Evolutionary conservation across 2,888 invertebrate genomes (phyloP), one percentile per base, ranked within the genome.

Genomic region (Kuschelorhynchus macadamiae): DNA sequence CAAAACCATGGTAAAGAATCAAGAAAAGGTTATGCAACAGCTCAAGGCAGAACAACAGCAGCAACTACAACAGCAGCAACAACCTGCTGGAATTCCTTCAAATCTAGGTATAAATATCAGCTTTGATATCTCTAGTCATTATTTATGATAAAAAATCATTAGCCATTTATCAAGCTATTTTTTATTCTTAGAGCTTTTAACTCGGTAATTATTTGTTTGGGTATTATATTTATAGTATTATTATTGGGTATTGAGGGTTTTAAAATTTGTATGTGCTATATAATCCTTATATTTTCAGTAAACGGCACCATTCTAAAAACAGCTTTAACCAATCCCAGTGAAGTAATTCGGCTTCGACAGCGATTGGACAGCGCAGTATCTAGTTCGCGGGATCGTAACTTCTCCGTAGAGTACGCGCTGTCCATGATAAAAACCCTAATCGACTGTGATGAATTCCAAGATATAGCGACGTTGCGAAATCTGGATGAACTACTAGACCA

Each of bases 401-500:
- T 94, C 81, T 91, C 94, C 72, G 88, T 93, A 76, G 95, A 96
- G 77, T 90, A 94, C 79, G 92, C 95, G 73, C 85, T 93, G 77
- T 91, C 92, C 80, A 95, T 96, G 94, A 95, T 96, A 80, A 91
- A 93, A 83, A 92, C 95, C 73, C 88, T 97, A 74, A 95, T 97
- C 84, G 96, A 97, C 85, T 97, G 97, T 86, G 97, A 97, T 85
- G 95, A 96, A 80, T 95, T 97, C 88, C 96, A 96, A 85, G 75
- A 75, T 44, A 95, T 97, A 79, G 96, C 97, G 69, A 97, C 96
- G 76, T 89, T 91, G 77, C 91, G 94, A 86, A 96, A 95, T 85
- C 88, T 96, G 85, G 94, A 95, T 79, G 95, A 94, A 85, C 89
- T 95, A 81, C 88, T 96, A 76, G 94, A 95, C 84, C 94, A 94